These are phyloP conservation scores for Phyllostomus hastatus DNA, from an alignment of 2,113 vertebrate genomes.

Conservation along the genomic window DNA sequence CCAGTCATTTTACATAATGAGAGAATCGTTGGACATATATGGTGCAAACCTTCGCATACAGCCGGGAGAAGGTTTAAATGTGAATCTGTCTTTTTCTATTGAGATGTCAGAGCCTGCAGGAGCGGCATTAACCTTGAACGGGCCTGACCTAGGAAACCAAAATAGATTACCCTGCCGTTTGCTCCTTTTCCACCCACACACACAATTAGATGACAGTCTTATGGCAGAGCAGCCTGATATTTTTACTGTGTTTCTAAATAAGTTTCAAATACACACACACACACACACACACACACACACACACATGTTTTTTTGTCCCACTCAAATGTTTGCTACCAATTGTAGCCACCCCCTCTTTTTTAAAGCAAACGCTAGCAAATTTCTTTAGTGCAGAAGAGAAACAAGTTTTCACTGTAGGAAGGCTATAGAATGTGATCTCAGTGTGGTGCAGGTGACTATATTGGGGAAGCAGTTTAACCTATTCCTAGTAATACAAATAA, in stretches of 20 bases:
- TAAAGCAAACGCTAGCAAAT: background rate
- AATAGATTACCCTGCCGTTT: background rate
- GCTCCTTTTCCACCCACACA: background rate
- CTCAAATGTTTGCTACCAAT: background rate
- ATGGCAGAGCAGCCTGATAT: background rate
- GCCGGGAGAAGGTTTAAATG: background rate
- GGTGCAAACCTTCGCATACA: background rate
- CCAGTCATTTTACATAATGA: background rate
- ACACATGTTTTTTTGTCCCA: background rate
- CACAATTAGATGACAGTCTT: background rate
- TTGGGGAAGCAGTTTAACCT: background rate
- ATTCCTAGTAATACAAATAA: background rate
- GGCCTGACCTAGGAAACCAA: background rate
- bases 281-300: background rate
- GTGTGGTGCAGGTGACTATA: background rate
- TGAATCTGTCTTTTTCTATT: background rate
- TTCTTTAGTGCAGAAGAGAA: background rate
- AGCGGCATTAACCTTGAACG: background rate
- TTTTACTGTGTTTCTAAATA: conserved; percentile 18
- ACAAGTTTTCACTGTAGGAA: background rate
- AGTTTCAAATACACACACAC: background rate
- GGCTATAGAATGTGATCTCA: background rate
- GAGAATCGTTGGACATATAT: background rate
- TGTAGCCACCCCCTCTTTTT: background rate
- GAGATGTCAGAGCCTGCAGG: background rate